Base-by-base conservation (phyloP, 2,797 vertebrate genomes). In the Trachops cirrhosus region DNA sequence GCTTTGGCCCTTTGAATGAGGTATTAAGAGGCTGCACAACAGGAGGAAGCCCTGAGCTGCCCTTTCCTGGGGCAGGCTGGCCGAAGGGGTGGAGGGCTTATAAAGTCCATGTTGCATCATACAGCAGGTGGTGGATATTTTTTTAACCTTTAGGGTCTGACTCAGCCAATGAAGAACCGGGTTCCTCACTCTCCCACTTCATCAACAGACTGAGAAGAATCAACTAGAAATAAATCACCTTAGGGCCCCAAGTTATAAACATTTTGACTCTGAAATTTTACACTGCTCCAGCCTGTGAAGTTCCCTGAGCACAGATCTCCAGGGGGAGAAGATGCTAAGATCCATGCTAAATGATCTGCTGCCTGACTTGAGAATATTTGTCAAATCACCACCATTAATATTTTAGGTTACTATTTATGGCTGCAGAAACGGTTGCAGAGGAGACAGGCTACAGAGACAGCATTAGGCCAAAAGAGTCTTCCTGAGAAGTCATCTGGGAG, bases 391-490 rank as follows among this genome's bases (percentile, higher is more conserved):
- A 21, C 39, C 86, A 95, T 97, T 96, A 97, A 97, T 59, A 97
- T 97, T 98, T 96, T 93, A 95, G 85, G 95, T 86, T 64, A 90
- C 29, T 79, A 85, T 89, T 95, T 86, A 96, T 62, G 77, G 74
- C 16, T 86, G 22, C 62, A 94, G 41, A 90, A 90, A 88, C 89
- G 70, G 37, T 52, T 71, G 24, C 5, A 87, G 46, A 89, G 48
- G 57, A 91, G 48, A 88, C 52, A 39, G 57, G 24, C 71, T 96
- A 62, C 71, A 73, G 62, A 89, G 44, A 90, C 32, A 71, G n/a
- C 29, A 86, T 37, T 52, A 50, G 46, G 93, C 80, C 78, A 73
- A 77, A 94, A 50, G 29, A 82, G 73, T 86, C 59, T 71, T 91
- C 71, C 67, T 14, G 44, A 77, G 15, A 78, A 78, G 29, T 77